These are phyloP conservation scores for Pseudomyrmex gracilis DNA, from an alignment of 1,140 invertebrate species.

Conservation along the genomic window DNA sequence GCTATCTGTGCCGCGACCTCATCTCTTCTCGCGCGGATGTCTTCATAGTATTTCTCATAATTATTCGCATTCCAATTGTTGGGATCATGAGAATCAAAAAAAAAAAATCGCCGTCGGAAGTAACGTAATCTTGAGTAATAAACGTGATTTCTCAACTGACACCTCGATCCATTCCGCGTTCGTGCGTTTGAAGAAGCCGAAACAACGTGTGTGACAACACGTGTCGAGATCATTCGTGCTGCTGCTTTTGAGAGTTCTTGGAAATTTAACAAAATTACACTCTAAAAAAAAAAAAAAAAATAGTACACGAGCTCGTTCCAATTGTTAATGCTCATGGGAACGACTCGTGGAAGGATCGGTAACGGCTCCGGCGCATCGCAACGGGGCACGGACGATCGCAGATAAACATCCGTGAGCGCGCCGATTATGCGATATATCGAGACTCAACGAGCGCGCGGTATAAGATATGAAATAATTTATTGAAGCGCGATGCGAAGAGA, in stretches of 20 bases:
- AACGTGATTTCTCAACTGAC: too few relatives aligned
- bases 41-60: background rate
- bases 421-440: slow-evolving; percentile 21
- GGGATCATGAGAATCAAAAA: background rate
- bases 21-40: background rate
- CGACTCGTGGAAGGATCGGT: slow-evolving; percentile 26
- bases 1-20: slow-evolving; percentile 14
- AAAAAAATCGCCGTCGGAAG: background rate
- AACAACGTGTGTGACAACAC: background rate
- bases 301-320: background rate
- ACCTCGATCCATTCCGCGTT: too few relatives aligned
- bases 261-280: too few relatives aligned
- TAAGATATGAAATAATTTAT: slow-evolving; percentile 79
- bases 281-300: too few relatives aligned
- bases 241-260: background rate
- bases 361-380: background rate
- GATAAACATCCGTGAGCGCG: slow-evolving; percentile 41
- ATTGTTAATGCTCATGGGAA: background rate
- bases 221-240: background rate
- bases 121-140: too few relatives aligned
- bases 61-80: background rate
- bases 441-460: background rate
- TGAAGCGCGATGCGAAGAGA: slow-evolving; percentile 67
- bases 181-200: too few relatives aligned
- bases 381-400: slow-evolving; percentile 1